Evolutionary conservation across 2,797 vertebrate genomes (phyloP).

Genomic region (Myripristis jacobus): DNA sequence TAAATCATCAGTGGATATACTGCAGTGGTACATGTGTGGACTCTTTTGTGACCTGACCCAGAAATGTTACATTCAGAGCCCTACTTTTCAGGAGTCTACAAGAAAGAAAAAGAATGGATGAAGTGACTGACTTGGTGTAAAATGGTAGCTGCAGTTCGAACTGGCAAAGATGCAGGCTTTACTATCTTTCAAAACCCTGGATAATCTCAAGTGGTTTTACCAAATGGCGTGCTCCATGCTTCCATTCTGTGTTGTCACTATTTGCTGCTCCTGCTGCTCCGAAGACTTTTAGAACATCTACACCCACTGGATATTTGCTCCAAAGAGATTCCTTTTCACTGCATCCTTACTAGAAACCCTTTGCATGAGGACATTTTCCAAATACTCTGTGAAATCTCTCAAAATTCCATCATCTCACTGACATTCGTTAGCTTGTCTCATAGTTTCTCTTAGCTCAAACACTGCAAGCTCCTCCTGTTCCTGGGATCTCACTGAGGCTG

Average conservation of each 20-base stretch:
- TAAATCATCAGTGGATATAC: background rate
- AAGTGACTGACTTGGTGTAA: background rate
- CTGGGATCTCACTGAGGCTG: background rate
- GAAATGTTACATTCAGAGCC: background rate
- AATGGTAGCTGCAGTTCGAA: background rate
- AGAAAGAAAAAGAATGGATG: background rate
- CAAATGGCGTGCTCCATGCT: background rate
- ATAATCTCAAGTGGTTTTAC: background rate
- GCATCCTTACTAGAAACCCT: background rate
- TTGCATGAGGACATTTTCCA: background rate
- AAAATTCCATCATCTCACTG: background rate
- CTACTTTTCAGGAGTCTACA: background rate
- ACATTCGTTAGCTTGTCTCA: background rate
- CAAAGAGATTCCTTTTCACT: background rate
- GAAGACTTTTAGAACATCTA: background rate
- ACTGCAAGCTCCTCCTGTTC: background rate
- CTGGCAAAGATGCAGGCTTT: background rate
- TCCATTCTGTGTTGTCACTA: background rate
- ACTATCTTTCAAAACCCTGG: background rate
- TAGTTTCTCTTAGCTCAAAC: constrained; percentile 2
- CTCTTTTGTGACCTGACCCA: background rate
- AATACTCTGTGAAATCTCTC: background rate
- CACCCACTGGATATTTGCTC: background rate
- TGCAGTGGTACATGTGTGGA: background rate
- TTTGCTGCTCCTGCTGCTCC: background rate